Conservation (phyloP, 30 jellyfish, hydroid and myxozoan genomes). For the Aurelia sp. region DNA sequence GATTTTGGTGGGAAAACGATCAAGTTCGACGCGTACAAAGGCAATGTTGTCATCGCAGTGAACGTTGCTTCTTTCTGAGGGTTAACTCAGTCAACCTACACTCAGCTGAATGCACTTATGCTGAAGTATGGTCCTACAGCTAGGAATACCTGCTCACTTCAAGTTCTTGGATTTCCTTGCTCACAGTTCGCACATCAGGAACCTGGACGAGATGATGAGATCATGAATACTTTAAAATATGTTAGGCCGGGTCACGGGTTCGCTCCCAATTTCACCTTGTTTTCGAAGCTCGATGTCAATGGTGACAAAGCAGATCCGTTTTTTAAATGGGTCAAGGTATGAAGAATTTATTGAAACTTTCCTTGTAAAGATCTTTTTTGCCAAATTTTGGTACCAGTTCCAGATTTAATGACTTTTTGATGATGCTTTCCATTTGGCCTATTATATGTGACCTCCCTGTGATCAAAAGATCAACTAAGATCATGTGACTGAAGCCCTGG, state of each 20-base stretch:
- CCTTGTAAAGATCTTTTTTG: too few species aligned
- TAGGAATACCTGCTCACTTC: constrained; percentile 51
- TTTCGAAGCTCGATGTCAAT: constrained; percentile 85
- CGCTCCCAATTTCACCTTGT: constrained; percentile 79
- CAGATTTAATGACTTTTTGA: too few species aligned
- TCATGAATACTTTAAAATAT: constrained; percentile 76
- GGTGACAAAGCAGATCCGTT: constrained; percentile 79
- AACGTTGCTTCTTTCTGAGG: constrained; percentile 99
- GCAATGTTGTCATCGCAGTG: constrained; percentile 74
- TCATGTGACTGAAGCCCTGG: too few species aligned
- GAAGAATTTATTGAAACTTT: background rate
- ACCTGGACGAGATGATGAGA: constrained; percentile 86
- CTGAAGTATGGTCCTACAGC: constrained; percentile 69
- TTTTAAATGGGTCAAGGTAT: constrained; percentile 85
- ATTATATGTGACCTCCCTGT: too few species aligned
- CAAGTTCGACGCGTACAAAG: constrained; percentile 68
- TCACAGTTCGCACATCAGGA: constrained; percentile 91
- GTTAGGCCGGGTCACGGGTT: constrained; percentile 97
- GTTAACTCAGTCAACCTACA: constrained; percentile 66
- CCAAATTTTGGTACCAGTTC: too few species aligned
- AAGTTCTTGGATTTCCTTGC: constrained; percentile 81
- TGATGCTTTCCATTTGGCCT: too few species aligned
- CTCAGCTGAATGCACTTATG: constrained; percentile 91
- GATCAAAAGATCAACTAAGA: too few species aligned
- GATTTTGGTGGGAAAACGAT: constrained; percentile 59